These are phyloP conservation scores for Sinella curviseta DNA, from an alignment of 1,140 invertebrate genomes.

Conservation along the genomic window DNA sequence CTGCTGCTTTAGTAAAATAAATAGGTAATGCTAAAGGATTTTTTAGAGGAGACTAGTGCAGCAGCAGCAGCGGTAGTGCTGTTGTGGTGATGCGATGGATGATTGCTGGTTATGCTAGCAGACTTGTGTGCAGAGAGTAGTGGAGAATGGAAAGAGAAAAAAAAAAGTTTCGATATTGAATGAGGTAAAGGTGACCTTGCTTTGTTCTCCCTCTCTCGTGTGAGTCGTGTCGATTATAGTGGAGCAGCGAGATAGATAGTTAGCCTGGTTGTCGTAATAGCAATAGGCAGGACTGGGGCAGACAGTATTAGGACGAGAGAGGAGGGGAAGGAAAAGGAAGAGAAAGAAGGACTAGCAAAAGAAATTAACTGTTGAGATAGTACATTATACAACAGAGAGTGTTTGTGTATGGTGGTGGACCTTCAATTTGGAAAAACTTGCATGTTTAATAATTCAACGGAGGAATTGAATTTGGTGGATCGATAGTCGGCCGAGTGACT, in stretches of 20 bases:
- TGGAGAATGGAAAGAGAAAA: background rate
- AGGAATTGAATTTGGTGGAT: no score
- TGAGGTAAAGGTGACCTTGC: constrained; percentile 17
- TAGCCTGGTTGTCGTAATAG: no score
- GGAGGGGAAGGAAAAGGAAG: no score
- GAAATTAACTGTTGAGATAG: background rate
- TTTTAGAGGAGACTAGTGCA: background rate
- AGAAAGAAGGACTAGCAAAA: background rate
- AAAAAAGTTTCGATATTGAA: background rate
- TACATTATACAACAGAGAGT: background rate
- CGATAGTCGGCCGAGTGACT: no score
- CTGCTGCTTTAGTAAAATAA: no score
- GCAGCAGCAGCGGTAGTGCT: background rate
- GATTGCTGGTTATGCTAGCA: background rate
- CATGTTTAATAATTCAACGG: no score
- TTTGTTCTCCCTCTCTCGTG: background rate
- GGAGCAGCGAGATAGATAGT: no score
- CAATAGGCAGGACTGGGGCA: no score
- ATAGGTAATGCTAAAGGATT: background rate
- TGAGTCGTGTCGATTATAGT: no score
- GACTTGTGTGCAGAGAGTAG: background rate
- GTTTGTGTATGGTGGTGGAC: no score
- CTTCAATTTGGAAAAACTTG: background rate
- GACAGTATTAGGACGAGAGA: no score
- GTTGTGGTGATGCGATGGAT: background rate